These are phyloP conservation scores for Papilio polytes DNA, from an alignment of 1,140 invertebrate species.

Conservation along the genomic window DNA sequence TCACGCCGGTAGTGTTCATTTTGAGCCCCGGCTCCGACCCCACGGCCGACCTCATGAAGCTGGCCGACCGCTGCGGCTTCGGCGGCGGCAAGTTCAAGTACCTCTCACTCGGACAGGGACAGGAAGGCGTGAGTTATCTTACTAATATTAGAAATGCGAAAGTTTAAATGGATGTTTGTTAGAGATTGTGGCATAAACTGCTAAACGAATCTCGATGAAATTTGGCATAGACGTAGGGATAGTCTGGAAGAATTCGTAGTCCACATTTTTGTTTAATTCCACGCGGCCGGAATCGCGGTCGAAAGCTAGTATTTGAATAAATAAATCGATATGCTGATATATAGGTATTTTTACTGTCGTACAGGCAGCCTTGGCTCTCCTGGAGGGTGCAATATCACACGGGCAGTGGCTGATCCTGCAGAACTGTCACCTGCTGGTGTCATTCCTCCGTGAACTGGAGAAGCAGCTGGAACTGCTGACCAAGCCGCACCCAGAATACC, in stretches of 20 bases:
- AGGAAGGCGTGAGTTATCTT: slow-evolving; percentile 86
- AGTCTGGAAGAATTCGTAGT: too few relatives aligned
- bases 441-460: slow-evolving; percentile 92
- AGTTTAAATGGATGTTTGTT: too few relatives aligned
- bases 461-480: slow-evolving; percentile 91
- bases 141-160: too few relatives aligned
- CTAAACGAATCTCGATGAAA: too few relatives aligned
- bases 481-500: slow-evolving; percentile 94
- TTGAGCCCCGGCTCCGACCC: slow-evolving; percentile 95
- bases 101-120: slow-evolving; percentile 94
- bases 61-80: slow-evolving; percentile 89
- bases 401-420: slow-evolving; percentile 96
- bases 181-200: too few relatives aligned
- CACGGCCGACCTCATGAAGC: slow-evolving; percentile 93
- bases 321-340: background rate
- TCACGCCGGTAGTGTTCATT: slow-evolving; percentile 94
- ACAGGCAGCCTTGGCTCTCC: slow-evolving; percentile 88
- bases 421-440: slow-evolving; percentile 94
- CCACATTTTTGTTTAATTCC: too few relatives aligned
- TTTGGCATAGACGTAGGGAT: too few relatives aligned
- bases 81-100: slow-evolving; percentile 91
- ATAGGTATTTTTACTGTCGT: background rate
- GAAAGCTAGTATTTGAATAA: too few relatives aligned
- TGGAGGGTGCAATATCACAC: slow-evolving; percentile 89
- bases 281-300: too few relatives aligned